phyloP scores from a whole-genome alignment of 2,888 invertebrate species.

The Macaria liturata region DNA sequence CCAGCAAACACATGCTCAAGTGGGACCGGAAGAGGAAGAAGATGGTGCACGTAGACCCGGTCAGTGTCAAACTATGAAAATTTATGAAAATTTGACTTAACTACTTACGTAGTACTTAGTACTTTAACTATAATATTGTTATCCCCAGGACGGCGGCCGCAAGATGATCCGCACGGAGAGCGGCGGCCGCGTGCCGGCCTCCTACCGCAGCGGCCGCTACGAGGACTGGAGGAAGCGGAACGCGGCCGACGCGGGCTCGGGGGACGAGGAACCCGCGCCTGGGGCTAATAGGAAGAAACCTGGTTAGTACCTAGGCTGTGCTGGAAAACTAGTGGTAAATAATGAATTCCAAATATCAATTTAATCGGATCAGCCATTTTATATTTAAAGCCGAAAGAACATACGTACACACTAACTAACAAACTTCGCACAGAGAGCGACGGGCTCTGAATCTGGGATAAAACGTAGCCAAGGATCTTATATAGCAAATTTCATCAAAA shows the following conservation, averaged over 20 bases:
- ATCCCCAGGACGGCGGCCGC: constrained; percentile 68
- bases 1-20: constrained; percentile 85
- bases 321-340: background rate
- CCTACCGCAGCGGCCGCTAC: constrained; percentile 96
- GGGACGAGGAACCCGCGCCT: constrained; percentile 55
- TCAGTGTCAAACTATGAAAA: no score
- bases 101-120: no score
- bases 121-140: no score
- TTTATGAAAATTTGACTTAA: no score
- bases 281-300: constrained; percentile 45
- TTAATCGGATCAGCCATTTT: no score
- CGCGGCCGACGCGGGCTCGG: constrained; percentile 69
- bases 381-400: no score
- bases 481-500: no score
- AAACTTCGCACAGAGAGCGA: no score
- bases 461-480: no score
- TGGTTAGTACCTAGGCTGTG: constrained; percentile 41
- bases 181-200: constrained; percentile 96
- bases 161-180: constrained; percentile 95
- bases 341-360: no score
- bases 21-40: constrained; percentile 99
- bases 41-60: constrained; percentile 90
- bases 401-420: no score
- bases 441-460: no score
- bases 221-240: constrained; percentile 93